Evolutionary conservation across 1,140 invertebrate genomes (phyloP), one percentile per base, ranked within the genome.

Genomic region (Eriosoma lanigerum): DNA sequence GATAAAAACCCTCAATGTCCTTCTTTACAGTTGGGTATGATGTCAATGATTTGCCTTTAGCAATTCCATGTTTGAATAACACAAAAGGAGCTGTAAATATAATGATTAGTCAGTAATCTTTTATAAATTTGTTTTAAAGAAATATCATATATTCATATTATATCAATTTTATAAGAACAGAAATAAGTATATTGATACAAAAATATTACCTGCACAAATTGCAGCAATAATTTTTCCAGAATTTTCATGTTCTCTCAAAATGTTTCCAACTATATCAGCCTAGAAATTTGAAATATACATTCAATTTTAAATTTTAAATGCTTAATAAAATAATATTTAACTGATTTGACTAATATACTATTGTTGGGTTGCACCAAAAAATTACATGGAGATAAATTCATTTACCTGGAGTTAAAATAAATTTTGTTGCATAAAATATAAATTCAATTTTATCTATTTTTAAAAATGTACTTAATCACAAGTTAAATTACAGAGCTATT

Each of bases 1-100:
- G 86, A 83, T 92, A 93, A 58, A 0, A 56, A 46, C 32, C n/a
- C 32, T 78, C 73, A 62, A 78, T 78, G 84, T 93, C 88, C 32
- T 91, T 90, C 85, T 95, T 93, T 60, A 95, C 90, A 5, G 89
- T 87, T 9, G 97, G 97, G 87, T 99, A 96, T 8, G 93, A 96
- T 2, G 97, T 99, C 0, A 99, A 83, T 24, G 87, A 88, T 83
- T 95, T 96, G 46, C 93, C 94, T 68, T 88, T 85, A 6, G 88
- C 92, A 83, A 99, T 92, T 19, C 90, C 90, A 86, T 98, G 96
- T 15, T 91, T 89, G 83, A 92, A 92, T 21, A 99, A 87, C 0
- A 92, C 96, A 24, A 92, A 94, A 2, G 97, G 96, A 24, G 93
- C 94, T 88, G 84, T 24, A 85, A 56, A 78, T 54, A 1, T 75